phyloP scores from a whole-genome alignment of 2,113 vertebrate genomes.

The Monopterus albus region DNA sequence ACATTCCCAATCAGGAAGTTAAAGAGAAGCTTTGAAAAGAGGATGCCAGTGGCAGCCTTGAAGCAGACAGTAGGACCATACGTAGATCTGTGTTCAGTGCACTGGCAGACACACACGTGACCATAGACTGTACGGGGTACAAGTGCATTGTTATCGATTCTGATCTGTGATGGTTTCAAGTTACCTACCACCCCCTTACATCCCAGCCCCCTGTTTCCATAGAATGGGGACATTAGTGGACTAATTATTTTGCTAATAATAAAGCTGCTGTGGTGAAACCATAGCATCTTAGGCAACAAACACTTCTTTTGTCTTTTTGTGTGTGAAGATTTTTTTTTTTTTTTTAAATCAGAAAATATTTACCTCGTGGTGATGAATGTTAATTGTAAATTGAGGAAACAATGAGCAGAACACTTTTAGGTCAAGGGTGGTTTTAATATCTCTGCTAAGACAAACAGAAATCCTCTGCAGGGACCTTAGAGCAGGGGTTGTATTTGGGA shows the following conservation, averaged over 20 bases:
- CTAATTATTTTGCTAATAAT: conserved; percentile 85
- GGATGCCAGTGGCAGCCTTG: conserved; percentile 69
- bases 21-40: conserved; percentile 70
- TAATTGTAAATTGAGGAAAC: too few relatives aligned
- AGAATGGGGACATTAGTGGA: conserved; percentile 76
- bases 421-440: background rate
- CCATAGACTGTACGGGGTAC: too few relatives aligned
- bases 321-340: background rate
- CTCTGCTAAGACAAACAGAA: background rate
- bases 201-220: conserved; percentile 68
- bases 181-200: conserved; percentile 65
- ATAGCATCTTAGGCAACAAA: conserved; percentile 71
- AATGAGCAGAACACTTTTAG: background rate
- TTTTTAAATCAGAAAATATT: background rate
- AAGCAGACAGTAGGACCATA: conserved; percentile 63
- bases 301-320: background rate
- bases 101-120: conserved; percentile 26
- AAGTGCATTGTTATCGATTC: conserved; percentile 58
- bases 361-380: background rate
- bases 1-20: conserved; percentile 64
- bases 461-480: too few relatives aligned
- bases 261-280: conserved; percentile 74
- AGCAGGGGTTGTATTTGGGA: background rate
- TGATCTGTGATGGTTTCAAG: conserved; percentile 72
- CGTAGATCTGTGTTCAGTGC: conserved; percentile 61